Base-by-base conservation (phyloP, 2,797 vertebrate genomes). In the Acanthopagrus latus region DNA sequence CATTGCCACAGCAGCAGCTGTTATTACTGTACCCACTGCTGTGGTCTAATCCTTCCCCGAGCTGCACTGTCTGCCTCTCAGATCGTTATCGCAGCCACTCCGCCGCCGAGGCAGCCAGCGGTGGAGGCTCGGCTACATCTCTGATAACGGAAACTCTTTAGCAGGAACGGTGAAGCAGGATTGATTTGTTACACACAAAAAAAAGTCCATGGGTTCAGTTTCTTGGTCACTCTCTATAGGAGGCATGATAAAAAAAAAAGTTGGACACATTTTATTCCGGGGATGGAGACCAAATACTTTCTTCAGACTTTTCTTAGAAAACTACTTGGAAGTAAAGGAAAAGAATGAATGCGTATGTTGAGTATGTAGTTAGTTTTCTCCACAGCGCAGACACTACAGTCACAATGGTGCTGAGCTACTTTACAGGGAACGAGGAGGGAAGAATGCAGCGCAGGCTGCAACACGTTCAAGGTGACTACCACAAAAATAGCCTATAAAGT, bases 41-140 rank as follows among this genome's bases (percentile, higher is more conserved):
- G 86, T 58, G 78, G 84, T 84, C 71, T 92, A 85, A 92, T 90
- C 89, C 80, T 33, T 82, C 78, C 73, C 67, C 38, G 70, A 87
- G 86, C 82, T 74, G 29, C 76, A 21, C 67, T 76, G 74, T 84
- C 84, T 74, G 68, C 71, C 76, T 78, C 80, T 75, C 64, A 73
- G 89, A 92, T 92, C 55, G 9, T 84, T 87, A 89, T 92, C 82
- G 3, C 58, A 65, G 81, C 71, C 38, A 20, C 86, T 75, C 50
- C 17, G 63, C 51, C 80, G 77, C 78, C 75, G 89, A 80, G 76
- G 76, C 76, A 74, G 82, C 82, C 73, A 20, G 54, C 46, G 29
- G 68, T 7, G 54, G 71, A 71, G 77, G 58, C 68, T 64, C 64
- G 5, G 71, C 76, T 29, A 29, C 71, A 71, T 79, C 67, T 52